These are phyloP conservation scores for Phoenicopterus ruber DNA, from an alignment of 2,113 vertebrate species.

Conservation along the genomic window DNA sequence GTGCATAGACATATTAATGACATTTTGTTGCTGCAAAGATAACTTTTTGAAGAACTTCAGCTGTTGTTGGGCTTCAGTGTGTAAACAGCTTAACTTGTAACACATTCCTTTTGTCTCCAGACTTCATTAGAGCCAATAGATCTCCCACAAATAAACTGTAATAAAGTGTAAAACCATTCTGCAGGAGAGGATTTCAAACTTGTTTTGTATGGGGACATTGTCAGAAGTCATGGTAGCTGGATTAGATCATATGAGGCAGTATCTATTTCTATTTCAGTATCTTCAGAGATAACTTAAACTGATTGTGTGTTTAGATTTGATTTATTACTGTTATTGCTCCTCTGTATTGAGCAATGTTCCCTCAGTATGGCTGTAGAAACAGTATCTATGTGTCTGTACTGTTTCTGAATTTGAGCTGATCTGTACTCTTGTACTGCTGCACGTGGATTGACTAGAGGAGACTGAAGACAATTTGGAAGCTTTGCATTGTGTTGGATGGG, in stretches of 20 bases:
- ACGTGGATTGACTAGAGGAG: accelerated
- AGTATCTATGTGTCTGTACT: background rate
- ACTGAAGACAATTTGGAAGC: background rate
- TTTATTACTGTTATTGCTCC: background rate
- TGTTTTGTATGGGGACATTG: background rate
- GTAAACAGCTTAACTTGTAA: background rate
- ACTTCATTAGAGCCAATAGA: background rate
- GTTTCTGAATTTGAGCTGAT: background rate
- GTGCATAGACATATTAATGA: background rate
- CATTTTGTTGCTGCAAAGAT: background rate
- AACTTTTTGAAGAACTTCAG: background rate
- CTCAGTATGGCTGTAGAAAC: background rate
- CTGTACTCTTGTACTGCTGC: background rate
- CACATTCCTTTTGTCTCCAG: background rate
- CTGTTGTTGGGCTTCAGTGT: background rate
- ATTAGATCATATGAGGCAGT: background rate
- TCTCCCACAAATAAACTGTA: background rate
- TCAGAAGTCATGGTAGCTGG: background rate
- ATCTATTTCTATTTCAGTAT: background rate
- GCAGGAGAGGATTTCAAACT: background rate
- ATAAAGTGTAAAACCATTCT: background rate
- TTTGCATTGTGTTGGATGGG: background rate
- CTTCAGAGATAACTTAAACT: background rate
- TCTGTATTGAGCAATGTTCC: background rate
- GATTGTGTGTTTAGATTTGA: background rate